These are phyloP conservation scores for Apteryx owenii DNA, from an alignment of 2,113 vertebrate genomes.

Conservation along the genomic window DNA sequence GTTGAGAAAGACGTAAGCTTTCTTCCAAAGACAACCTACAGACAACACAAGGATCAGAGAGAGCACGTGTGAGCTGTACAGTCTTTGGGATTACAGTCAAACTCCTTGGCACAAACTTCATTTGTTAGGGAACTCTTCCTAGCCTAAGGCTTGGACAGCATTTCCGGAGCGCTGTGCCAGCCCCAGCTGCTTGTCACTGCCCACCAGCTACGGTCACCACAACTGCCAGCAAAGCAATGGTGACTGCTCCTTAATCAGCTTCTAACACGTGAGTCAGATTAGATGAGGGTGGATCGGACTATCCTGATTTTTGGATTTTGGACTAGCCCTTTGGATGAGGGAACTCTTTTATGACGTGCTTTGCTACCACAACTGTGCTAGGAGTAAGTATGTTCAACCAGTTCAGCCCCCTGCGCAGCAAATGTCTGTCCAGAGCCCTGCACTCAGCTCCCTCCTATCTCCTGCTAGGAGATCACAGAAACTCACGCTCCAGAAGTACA, in stretches of 20 bases:
- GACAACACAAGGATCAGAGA: neutral
- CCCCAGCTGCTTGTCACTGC: neutral
- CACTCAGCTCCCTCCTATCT: neutral
- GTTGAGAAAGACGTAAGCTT: conserved; percentile 85
- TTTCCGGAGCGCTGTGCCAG: neutral
- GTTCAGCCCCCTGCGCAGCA: neutral
- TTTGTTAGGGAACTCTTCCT: accelerated
- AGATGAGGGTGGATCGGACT: accelerated
- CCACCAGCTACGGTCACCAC: neutral
- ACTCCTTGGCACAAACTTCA: neutral
- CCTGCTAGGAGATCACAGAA: neutral
- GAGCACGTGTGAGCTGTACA: accelerated
- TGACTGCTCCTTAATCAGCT: neutral
- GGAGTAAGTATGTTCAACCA: neutral
- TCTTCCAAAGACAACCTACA: conserved; percentile 91
- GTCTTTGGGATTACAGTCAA: accelerated
- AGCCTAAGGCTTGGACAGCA: neutral
- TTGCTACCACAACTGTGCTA: neutral
- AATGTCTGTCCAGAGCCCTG: neutral
- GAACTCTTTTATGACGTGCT: neutral
- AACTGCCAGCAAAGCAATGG: neutral
- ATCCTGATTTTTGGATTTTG: conserved; percentile 21
- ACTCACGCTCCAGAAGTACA: neutral
- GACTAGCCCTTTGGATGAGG: neutral
- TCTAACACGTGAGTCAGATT: neutral